A percentile compares a stretch with the other conserved stretches of the same genome.
phyloP scores from a whole-genome alignment of 2,888 invertebrate species.

The Bellardia bayeri region DNA sequence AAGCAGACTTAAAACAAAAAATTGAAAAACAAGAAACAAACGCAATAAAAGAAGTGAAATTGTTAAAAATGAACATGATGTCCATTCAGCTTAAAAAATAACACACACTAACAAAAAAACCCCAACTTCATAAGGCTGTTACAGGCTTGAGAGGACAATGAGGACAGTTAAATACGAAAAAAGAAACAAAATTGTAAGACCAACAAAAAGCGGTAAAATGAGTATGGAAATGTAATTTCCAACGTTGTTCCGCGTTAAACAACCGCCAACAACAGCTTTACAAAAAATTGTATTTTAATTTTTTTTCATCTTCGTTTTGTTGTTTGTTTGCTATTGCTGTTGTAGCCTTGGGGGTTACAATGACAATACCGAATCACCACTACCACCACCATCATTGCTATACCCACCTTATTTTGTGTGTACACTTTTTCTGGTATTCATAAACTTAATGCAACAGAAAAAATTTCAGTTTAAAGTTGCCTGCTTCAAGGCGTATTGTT shows the following conservation, averaged over 20 bases:
- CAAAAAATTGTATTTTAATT: slow-evolving; percentile 35
- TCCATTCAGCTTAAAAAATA: slow-evolving; percentile 46
- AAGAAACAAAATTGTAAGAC: slow-evolving; percentile 6
- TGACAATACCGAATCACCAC: slow-evolving; percentile 64
- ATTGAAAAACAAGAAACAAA: slow-evolving; percentile 44
- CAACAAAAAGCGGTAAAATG: slow-evolving; percentile 68
- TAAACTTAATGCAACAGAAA: slow-evolving; percentile 41
- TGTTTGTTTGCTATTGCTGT: slow-evolving; percentile 45
- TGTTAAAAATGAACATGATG: slow-evolving; percentile 72
- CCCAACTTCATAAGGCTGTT: slow-evolving; percentile 18
- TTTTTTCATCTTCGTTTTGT: slow-evolving; percentile 30
- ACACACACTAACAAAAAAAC: neutral
- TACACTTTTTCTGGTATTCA: slow-evolving; percentile 11
- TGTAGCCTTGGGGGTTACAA: slow-evolving; percentile 66
- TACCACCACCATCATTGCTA: slow-evolving; percentile 2
- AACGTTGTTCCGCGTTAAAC: slow-evolving; percentile 73
- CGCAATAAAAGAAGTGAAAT: slow-evolving; percentile 71
- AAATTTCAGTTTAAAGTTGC: slow-evolving; percentile 64
- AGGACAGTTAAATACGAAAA: slow-evolving; percentile 40
- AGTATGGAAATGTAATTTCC: slow-evolving; percentile 76
- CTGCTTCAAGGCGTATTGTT: slow-evolving; percentile 65
- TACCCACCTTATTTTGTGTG: neutral
- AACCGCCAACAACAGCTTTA: slow-evolving; percentile 47
- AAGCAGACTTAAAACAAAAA: slow-evolving; percentile 38
- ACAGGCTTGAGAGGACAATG: slow-evolving; percentile 35